Conservation (phyloP, 2,888 invertebrate genomes). For the Pseudococcus viburni region DNA sequence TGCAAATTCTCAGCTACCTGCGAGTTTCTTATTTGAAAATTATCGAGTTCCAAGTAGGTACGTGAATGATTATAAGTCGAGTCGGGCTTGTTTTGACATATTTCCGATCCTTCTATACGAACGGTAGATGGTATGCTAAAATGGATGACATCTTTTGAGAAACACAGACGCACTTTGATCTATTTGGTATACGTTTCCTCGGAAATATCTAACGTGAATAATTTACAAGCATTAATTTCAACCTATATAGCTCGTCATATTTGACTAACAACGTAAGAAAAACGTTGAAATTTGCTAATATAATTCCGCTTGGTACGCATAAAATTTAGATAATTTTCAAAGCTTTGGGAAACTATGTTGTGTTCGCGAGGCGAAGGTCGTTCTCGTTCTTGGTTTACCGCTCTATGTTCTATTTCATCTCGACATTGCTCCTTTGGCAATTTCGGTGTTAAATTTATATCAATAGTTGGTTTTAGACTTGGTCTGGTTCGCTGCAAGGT, state of each 20-base stretch:
- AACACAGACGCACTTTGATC: constrained; percentile 58
- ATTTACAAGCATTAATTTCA: constrained; percentile 52
- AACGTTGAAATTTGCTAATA: neutral
- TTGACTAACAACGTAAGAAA: constrained; percentile 18
- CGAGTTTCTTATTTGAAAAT: constrained; percentile 32
- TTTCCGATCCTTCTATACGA: constrained; percentile 33
- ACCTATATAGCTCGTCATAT: neutral
- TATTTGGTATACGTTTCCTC: constrained; percentile 56
- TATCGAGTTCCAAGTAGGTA: neutral
- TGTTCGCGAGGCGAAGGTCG: neutral
- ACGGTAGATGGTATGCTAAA: constrained; percentile 39
- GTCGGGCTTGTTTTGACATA: constrained; percentile 51
- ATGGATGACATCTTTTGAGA: constrained; percentile 58
- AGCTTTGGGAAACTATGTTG: neutral
- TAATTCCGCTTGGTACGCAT: neutral
- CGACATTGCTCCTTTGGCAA: too few species aligned
- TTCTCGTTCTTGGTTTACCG: neutral
- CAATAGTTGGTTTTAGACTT: neutral
- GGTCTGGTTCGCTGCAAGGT: neutral
- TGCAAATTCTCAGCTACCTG: too few species aligned
- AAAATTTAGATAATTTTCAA: neutral
- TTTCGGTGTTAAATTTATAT: too few species aligned
- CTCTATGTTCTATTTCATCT: too few species aligned
- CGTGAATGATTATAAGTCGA: constrained; percentile 50
- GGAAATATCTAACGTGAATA: constrained; percentile 56